A percentile compares a stretch with the other conserved stretches of the same genome.
Conservation (phyloP, 2,113 vertebrate genomes). For the Anhinga rufa region DNA sequence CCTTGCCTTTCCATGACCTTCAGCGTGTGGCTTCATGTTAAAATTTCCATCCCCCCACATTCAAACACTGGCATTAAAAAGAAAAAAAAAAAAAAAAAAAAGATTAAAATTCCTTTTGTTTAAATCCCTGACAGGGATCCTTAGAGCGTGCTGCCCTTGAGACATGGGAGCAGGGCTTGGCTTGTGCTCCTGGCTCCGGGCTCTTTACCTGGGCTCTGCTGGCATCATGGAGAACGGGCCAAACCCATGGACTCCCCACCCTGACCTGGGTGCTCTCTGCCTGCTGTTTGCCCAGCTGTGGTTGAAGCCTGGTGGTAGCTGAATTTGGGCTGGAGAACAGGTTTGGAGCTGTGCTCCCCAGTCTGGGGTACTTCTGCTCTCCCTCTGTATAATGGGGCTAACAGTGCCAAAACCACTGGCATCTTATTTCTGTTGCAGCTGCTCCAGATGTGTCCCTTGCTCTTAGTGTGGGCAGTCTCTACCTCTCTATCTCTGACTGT, state of each 20-base stretch:
- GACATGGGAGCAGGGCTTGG: background rate
- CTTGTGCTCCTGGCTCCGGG: background rate
- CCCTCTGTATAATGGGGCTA: background rate
- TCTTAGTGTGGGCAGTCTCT: background rate
- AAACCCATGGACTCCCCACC: background rate
- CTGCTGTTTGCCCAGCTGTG: background rate
- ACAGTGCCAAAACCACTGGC: background rate
- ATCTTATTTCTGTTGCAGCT: background rate
- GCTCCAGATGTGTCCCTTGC: background rate
- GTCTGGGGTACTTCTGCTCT: background rate
- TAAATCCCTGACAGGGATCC: background rate
- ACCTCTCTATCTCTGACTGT: background rate
- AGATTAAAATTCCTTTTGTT: constrained; percentile 48
- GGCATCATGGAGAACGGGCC: fast-evolving
- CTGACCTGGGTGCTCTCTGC: background rate
- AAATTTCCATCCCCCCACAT: background rate
- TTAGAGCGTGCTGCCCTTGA: background rate
- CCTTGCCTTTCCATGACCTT: constrained; percentile 22
- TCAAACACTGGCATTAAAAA: background rate
- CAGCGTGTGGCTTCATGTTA: background rate
- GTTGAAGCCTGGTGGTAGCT: background rate
- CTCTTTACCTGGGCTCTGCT: background rate
- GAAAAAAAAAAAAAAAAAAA: background rate
- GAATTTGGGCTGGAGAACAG: background rate
- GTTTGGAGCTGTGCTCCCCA: background rate